phyloP scores from a whole-genome alignment of 2,888 invertebrate species.

The Tiliacea citrago region DNA sequence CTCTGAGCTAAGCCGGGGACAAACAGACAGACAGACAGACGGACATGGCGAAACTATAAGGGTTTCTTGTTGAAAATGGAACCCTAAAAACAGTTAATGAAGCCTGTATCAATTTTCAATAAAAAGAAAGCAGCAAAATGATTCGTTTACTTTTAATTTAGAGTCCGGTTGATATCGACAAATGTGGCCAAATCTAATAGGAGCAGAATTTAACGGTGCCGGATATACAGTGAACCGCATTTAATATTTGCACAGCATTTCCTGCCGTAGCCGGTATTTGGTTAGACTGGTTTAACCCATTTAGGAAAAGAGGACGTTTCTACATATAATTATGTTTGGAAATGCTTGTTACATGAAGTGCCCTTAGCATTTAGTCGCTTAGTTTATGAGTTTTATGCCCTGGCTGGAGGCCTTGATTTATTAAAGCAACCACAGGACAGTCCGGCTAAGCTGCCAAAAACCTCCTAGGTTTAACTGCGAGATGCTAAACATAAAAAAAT shows the following conservation, averaged over 20 bases:
- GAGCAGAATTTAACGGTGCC: conserved; percentile 7
- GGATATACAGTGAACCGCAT: conserved; percentile 1
- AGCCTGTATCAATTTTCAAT: conserved; percentile 22
- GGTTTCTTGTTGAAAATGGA: too few species aligned
- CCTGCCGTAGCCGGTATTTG: neutral
- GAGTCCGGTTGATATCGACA: conserved; percentile 3
- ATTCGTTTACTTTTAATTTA: conserved; percentile 48
- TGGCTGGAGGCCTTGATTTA: too few species aligned
- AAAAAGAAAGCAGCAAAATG: conserved; percentile 16
- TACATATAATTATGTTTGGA: neutral
- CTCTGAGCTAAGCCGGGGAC: too few species aligned
- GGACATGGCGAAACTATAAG: too few species aligned
- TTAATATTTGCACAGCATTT: conserved; percentile 25
- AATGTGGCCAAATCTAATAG: neutral
- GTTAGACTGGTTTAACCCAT: neutral
- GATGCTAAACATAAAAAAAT: too few species aligned
- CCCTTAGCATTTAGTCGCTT: too few species aligned
- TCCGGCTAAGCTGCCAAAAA: too few species aligned
- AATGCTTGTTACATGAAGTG: neutral
- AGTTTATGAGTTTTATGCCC: too few species aligned
- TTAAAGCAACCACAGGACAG: too few species aligned
- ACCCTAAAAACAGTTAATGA: neutral
- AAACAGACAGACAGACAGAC: too few species aligned
- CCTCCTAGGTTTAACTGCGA: too few species aligned
- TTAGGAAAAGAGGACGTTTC: neutral